Evolutionary conservation across 1,140 invertebrate species (phyloP), one percentile per base, ranked within the genome.

Genomic region (Plectrocnemia conspersa): DNA sequence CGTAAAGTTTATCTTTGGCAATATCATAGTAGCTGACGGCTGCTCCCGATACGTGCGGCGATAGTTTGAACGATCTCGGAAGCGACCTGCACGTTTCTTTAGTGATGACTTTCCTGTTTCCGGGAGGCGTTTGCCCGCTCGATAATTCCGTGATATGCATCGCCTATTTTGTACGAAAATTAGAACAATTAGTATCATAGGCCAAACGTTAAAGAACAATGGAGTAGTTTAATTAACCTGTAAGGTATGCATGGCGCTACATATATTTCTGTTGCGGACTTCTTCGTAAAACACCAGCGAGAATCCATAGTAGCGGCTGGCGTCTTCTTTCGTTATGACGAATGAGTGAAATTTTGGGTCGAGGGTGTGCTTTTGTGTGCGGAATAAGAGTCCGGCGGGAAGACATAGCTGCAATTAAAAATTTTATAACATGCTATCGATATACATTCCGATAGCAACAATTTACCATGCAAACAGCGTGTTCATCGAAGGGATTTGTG

Each of bases 261-360:
- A 93, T 61, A 97, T 94, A 68, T 93, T 89, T 41, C 82, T 79
- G 69, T 93, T 93, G 42, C 83, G 82, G 59, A 96, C 91, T 76
- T 95, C 89, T 75, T 99, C 96, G 76, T 90, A 97, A 72, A 98
- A 98, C 10, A 93, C 85, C 52, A 93, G 81, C 63, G 91, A 91
- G 67, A 93, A 94, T 29, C 97, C 97, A 79, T 94, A 96, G 44
- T 85, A 86, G 62, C 93, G 79, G 56, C 86, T 86, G 36, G 96
- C 97, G 82, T 98, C 93, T 78, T 98, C 94, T 65, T 88, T 83
- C 15, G 96, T 98, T 35, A 98, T 92, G 6, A 98, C 83, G 78
- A 98, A 99, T 40, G 93, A 92, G 72, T 99, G 97, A 78, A 97
- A 97, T 59, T 80, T 82, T 11, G 94, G 88, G 59, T 89, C 85